A percentile compares a stretch with the other conserved stretches of the same genome.
Conservation (phyloP, 2,888 invertebrate species). For the Eledone cirrhosa region DNA sequence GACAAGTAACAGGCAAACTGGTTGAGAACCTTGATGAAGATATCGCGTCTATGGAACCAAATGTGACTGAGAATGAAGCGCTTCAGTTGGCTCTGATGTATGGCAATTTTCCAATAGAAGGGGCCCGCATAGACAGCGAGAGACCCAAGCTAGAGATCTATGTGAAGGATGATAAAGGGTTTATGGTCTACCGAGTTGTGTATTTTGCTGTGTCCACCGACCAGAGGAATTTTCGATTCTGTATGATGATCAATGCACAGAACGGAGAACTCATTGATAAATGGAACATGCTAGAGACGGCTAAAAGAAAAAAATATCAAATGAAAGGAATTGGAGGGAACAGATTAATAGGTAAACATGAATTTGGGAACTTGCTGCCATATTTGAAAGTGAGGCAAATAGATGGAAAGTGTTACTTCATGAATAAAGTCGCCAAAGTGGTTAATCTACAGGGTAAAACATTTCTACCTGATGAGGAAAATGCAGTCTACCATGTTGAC, state of each 20-base stretch:
- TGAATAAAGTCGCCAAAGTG: not conserved
- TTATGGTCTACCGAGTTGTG: conserved; percentile 33
- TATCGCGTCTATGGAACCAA: conserved; percentile 32
- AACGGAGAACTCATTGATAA: not conserved
- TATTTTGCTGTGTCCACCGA: conserved; percentile 25
- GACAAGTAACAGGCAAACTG: conserved; percentile 40
- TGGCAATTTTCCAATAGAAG: conserved; percentile 14
- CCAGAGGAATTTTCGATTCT: not conserved
- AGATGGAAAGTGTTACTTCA: not conserved
- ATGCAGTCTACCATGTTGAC: conserved; percentile 34
- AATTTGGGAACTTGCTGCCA: not conserved
- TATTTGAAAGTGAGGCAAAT: not conserved
- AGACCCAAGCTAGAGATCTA: conserved; percentile 30
- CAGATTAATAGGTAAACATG: not conserved
- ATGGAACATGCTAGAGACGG: conserved; percentile 22
- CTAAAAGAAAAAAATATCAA: not conserved
- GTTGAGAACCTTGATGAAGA: conserved; percentile 41
- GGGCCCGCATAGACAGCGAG: conserved; percentile 24
- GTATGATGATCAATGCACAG: conserved; percentile 14
- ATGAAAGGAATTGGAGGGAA: conserved; percentile 9
- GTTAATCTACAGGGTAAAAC: conserved; percentile 31
- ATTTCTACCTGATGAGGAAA: conserved; percentile 32
- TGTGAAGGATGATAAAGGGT: conserved; percentile 32
- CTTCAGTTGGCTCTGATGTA: conserved; percentile 30
- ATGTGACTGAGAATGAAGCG: conserved; percentile 34